phyloP scores from a whole-genome alignment of 1,140 invertebrate species.

The Drosophila serrata region DNA sequence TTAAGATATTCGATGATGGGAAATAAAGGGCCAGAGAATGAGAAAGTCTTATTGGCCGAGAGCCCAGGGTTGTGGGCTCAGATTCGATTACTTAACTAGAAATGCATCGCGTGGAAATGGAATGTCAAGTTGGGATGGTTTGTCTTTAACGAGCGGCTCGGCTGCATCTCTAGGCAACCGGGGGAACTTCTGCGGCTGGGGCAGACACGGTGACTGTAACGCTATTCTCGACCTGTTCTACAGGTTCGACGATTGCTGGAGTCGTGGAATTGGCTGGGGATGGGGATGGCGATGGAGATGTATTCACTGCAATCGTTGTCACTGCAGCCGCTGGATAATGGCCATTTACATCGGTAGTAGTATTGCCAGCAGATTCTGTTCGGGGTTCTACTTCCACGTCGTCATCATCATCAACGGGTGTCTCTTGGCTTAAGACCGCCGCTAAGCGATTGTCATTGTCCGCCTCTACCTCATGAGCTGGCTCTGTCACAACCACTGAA shows the following conservation, averaged over 20 bases:
- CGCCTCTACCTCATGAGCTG: slow-evolving; percentile 37
- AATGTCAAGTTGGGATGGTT: slow-evolving; percentile 47
- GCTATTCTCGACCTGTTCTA: slow-evolving; percentile 82
- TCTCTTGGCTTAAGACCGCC: slow-evolving; percentile 78
- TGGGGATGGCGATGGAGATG: slow-evolving; percentile 40
- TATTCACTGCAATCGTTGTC: slow-evolving; percentile 77
- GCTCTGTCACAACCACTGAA: slow-evolving; percentile 24
- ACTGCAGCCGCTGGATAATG: slow-evolving; percentile 64
- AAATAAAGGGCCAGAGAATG: slow-evolving; percentile 1
- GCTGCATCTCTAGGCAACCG: slow-evolving; percentile 65
- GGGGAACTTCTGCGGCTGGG: slow-evolving; percentile 54
- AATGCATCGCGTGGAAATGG: slow-evolving; percentile 49
- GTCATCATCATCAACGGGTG: slow-evolving; percentile 75
- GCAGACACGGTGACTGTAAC: slow-evolving; percentile 67
- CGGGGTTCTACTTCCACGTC: slow-evolving; percentile 20
- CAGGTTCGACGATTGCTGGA: slow-evolving; percentile 69
- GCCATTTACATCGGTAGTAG: slow-evolving; percentile 60
- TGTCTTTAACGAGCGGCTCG: slow-evolving; percentile 15
- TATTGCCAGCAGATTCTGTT: slow-evolving; percentile 23
- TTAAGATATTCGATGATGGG: slow-evolving; percentile 20
- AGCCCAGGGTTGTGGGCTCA: not conserved
- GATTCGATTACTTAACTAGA: slow-evolving; percentile 50
- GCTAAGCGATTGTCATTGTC: slow-evolving; percentile 72
- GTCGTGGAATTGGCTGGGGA: slow-evolving; percentile 25
- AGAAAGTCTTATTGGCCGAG: slow-evolving; percentile 8